Evolutionary conservation across 1,140 invertebrate species (phyloP), one percentile per base, ranked within the genome.

Genomic region (Helicoverpa armigera): DNA sequence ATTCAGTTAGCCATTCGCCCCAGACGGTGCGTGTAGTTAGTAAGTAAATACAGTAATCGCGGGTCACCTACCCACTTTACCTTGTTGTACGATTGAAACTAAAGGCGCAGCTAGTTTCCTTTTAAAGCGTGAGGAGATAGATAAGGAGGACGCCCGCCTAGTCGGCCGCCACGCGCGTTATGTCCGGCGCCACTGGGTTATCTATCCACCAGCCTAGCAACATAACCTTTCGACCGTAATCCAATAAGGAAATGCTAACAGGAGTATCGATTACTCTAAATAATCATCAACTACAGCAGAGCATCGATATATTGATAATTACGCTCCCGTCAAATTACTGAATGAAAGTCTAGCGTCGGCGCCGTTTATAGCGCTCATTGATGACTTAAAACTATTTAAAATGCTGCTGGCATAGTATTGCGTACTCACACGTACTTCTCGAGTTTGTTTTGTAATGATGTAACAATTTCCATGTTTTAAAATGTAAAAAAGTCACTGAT

Each of bases 81-180:
- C 61, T 43, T 43, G 31, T 65, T 58, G n/a, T 58, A 79, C 83
- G 90, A 91, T 90, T 90, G 89, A 29, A 31, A 50, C 16, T 91
- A 89, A 93, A 93, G 88, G 89, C 90, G 85, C 87, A 87, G 89
- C 91, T 90, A 93, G 91, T 93, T 92, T 92, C 91, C 89, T 92
- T 93, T 92, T 90, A 90, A 86, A 91, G 91, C 82, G 81, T 81
- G 79, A 31, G 91, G 81, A 53, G 92, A 93, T 93, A 93, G 92
- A 93, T 93, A 93, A 93, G 89, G 87, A 84, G 84, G 87, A 84
- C 81, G 86, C 88, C 85, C 82, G 84, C 79, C 85, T 82, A 50
- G 70, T 18, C 85, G 86, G 69, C 83, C 86, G 84, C 83, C 85
- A 85, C 81, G 73, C 81, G 81, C 54, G 77, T 29, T 79, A 63